A percentile compares a stretch with the other conserved stretches of the same genome.
Conservation (phyloP, 2,888 invertebrate species). For the Hartigia nigra region DNA sequence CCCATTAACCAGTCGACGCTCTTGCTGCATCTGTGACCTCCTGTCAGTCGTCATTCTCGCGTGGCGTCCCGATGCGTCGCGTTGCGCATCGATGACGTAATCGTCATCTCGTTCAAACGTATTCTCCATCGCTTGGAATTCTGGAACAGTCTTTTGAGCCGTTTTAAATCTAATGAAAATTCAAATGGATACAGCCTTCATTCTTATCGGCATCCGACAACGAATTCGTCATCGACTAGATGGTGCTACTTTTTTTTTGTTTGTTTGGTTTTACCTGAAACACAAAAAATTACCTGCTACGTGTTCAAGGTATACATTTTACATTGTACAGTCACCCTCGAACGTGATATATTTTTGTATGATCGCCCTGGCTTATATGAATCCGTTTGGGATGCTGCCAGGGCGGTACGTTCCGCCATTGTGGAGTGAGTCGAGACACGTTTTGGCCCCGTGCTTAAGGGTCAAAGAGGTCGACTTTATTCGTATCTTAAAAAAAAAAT, state of each 20-base stretch:
- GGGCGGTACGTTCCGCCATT: neutral
- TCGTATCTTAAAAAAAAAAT: neutral
- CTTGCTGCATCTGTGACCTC: neutral
- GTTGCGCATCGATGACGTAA: neutral
- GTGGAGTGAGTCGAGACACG: neutral
- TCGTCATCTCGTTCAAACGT: neutral
- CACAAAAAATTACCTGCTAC: neutral
- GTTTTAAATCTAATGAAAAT: neutral
- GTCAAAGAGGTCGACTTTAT: neutral
- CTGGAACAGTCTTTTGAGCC: neutral
- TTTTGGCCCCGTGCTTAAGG: neutral
- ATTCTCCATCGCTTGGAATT: neutral
- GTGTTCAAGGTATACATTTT: neutral
- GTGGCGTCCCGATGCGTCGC: neutral
- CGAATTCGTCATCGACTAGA: neutral
- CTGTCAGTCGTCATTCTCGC: neutral
- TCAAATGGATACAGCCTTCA: neutral
- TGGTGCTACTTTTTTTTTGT: too few species aligned
- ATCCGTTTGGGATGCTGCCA: slow-evolving; percentile 4
- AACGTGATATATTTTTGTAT: neutral
- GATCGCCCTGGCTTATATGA: neutral
- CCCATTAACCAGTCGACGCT: slow-evolving; percentile 47
- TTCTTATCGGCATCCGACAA: neutral
- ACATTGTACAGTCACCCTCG: neutral
- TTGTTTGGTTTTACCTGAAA: neutral